Evolutionary conservation across 2,888 invertebrate genomes (phyloP).

Genomic region (Gari tellinella): DNA sequence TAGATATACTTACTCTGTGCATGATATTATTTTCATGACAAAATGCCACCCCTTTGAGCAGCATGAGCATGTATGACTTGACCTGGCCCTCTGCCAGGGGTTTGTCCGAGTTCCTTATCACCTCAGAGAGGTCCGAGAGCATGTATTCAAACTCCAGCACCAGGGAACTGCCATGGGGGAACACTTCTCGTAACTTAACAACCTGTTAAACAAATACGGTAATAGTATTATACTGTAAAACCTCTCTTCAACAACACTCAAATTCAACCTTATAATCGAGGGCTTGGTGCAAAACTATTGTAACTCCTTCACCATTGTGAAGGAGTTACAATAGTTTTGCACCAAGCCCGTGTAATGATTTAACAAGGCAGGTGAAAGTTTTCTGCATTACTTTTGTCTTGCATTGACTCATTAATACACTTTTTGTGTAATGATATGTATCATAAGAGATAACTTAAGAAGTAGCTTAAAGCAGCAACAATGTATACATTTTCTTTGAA

Average conservation of each 20-base stretch:
- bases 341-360: neutral
- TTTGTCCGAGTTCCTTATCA: conserved; percentile 83
- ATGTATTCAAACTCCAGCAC: conserved; percentile 97
- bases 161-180: conserved; percentile 94
- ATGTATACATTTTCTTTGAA: too few species aligned
- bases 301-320: too few species aligned
- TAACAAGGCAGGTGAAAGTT: too few species aligned
- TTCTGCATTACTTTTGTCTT: too few species aligned
- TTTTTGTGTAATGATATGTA: too few species aligned
- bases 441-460: too few species aligned
- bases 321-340: conserved; percentile 1
- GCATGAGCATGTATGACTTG: conserved; percentile 94
- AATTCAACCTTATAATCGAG: too few species aligned
- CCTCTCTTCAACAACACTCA: too few species aligned
- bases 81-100: conserved; percentile 90
- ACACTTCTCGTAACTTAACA: conserved; percentile 94
- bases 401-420: too few species aligned
- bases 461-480: too few species aligned
- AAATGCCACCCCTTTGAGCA: conserved; percentile 94
- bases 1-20: conserved; percentile 90
- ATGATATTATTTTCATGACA: conserved; percentile 95
- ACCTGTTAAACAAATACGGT: conserved; percentile 88
- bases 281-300: too few species aligned
- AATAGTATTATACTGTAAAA: too few species aligned
- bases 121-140: conserved; percentile 87